Evolutionary conservation across 1,140 invertebrate species (phyloP).

Genomic region (Eumaeus atala): DNA sequence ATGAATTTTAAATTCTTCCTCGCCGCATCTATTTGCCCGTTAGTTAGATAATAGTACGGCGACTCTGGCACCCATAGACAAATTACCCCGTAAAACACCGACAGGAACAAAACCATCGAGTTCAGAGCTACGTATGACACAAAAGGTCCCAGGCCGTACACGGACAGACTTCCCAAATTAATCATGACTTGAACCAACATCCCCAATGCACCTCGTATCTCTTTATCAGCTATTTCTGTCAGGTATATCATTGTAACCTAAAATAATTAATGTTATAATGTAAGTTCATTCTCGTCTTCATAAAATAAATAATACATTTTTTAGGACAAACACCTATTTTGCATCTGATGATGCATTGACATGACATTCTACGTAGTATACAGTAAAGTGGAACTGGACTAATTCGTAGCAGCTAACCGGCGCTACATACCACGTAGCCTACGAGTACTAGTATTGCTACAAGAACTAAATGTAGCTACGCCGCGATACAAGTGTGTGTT

Average conservation of each 20-base stretch:
- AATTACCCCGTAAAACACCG: conserved; percentile 75
- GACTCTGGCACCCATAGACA: conserved; percentile 86
- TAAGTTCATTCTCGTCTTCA: not conserved
- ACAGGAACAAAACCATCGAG: conserved; percentile 52
- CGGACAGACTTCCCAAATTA: conserved; percentile 77
- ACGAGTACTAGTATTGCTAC: too few relatives aligned
- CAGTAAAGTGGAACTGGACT: too few relatives aligned
- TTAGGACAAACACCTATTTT: too few relatives aligned
- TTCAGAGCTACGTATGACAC: conserved; percentile 72
- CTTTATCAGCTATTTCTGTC: conserved; percentile 81
- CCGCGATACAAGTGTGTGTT: too few relatives aligned
- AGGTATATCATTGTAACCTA: conserved; percentile 79
- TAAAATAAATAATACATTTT: too few relatives aligned
- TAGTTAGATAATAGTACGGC: conserved; percentile 80
- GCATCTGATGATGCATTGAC: too few relatives aligned
- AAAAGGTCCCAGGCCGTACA: conserved; percentile 75
- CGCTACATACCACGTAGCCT: too few relatives aligned
- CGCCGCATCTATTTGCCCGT: conserved; percentile 67
- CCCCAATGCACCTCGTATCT: conserved; percentile 79
- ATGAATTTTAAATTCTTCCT: conserved; percentile 62
- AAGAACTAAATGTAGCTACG: too few relatives aligned
- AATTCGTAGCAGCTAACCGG: too few relatives aligned
- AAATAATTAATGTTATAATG: conserved; percentile 30
- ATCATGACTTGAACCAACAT: conserved; percentile 81
- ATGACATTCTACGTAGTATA: too few relatives aligned